Evolutionary conservation across 2,797 vertebrate genomes (phyloP).

Genomic region (Darevskia nairensis): DNA sequence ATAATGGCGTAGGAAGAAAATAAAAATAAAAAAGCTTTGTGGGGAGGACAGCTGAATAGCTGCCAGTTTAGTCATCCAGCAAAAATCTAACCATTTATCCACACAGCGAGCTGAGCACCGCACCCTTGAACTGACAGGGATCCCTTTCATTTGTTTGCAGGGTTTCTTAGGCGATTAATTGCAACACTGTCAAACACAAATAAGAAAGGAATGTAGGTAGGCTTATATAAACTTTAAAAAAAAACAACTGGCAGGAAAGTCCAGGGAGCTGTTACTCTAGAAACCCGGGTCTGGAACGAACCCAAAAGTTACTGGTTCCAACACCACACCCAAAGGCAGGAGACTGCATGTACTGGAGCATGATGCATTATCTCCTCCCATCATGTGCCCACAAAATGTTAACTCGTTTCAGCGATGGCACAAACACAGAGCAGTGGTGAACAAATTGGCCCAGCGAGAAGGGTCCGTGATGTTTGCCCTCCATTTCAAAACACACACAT

Average conservation of each 20-base stretch:
- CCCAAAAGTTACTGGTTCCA: not conserved
- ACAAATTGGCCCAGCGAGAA: not conserved
- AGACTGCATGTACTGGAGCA: not conserved
- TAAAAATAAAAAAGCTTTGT: slow-evolving; percentile 33
- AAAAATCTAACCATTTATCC: not conserved
- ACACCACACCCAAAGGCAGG: not conserved
- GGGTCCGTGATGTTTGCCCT: not conserved
- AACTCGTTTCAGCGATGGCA: not conserved
- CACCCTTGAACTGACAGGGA: slow-evolving; percentile 21
- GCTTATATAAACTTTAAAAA: not conserved
- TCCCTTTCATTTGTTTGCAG: slow-evolving; percentile 22
- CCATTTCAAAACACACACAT: not conserved
- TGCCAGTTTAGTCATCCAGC: slow-evolving; percentile 24
- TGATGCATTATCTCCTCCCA: not conserved
- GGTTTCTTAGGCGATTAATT: not conserved
- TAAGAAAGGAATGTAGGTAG: not conserved
- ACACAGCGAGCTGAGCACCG: not conserved
- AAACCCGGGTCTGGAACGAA: not conserved
- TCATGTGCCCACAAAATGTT: not conserved
- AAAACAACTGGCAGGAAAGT: not conserved
- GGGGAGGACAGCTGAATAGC: slow-evolving; percentile 23
- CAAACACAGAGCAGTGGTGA: not conserved
- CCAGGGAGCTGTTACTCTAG: too few relatives aligned
- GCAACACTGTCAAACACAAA: not conserved
- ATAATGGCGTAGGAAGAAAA: slow-evolving; percentile 50